Evolutionary conservation across 2,888 invertebrate genomes (phyloP).

Genomic region (Amiota mariae): DNA sequence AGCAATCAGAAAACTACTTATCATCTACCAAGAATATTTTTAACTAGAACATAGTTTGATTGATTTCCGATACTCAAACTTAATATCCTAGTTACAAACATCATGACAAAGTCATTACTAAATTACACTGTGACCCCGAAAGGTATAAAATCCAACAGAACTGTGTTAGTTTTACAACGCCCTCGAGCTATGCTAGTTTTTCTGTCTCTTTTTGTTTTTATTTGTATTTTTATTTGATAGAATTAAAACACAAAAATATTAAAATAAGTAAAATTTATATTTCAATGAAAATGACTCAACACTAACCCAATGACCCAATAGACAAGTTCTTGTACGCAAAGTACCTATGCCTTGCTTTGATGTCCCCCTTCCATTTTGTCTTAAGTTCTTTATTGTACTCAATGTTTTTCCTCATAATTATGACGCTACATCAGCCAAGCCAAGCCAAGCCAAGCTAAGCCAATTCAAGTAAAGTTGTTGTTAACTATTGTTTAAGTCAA

Average conservation of each 20-base stretch:
- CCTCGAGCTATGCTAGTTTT: slow-evolving; percentile 2
- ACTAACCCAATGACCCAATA: slow-evolving; percentile 66
- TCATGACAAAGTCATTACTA: neutral
- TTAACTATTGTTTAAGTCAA: slow-evolving; percentile 43
- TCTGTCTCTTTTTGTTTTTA: neutral
- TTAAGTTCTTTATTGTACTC: neutral
- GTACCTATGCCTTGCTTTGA: too few species aligned
- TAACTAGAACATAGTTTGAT: too few species aligned
- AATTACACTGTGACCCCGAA: neutral
- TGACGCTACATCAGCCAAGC: slow-evolving; percentile 62
- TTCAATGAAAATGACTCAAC: slow-evolving; percentile 66
- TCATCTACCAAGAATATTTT: too few species aligned
- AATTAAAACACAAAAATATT: neutral
- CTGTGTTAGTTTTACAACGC: slow-evolving; percentile 19
- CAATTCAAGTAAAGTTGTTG: slow-evolving; percentile 45
- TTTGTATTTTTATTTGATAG: slow-evolving; percentile 32
- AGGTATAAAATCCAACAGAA: neutral
- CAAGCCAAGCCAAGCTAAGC: slow-evolving; percentile 45
- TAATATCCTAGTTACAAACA: too few species aligned
- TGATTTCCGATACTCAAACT: too few species aligned
- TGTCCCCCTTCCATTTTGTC: slow-evolving; percentile 29
- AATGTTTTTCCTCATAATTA: slow-evolving; percentile 55
- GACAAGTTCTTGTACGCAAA: slow-evolving; percentile 57
- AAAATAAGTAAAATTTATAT: slow-evolving; percentile 39
- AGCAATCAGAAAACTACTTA: too few species aligned